These are phyloP conservation scores for Oncopodura yosiiana DNA, from an alignment of 1,140 invertebrate genomes.

Conservation along the genomic window DNA sequence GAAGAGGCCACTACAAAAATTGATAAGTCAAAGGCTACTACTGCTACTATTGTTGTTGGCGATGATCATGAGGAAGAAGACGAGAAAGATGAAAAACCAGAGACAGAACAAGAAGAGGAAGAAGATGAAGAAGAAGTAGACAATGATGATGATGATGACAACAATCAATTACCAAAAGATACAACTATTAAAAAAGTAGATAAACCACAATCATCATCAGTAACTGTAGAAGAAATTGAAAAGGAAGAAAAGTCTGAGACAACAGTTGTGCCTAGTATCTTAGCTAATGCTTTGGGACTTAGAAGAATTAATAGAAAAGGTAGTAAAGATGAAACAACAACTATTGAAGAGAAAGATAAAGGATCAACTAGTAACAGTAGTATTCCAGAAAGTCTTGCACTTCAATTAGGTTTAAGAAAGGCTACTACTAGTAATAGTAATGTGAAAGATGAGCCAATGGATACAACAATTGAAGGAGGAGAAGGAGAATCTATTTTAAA, in stretches of 20 bases:
- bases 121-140: constrained; percentile 33
- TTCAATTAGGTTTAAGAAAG: constrained; percentile 1
- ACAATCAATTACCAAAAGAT: constrained; percentile 36
- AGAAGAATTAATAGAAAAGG: constrained; percentile 9
- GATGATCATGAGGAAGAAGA: constrained; percentile 18
- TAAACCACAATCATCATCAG: constrained; percentile 4
- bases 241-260: constrained; percentile 6
- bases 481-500: not conserved
- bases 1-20: not conserved
- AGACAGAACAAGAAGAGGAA: constrained; percentile 12
- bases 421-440: not conserved
- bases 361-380: not conserved
- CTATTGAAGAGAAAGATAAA: not conserved
- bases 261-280: constrained; percentile 8
- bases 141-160: constrained; percentile 16
- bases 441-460: not conserved
- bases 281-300: constrained; percentile 23
- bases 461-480: not conserved
- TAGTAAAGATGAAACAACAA: constrained; percentile 5
- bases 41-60: not conserved
- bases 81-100: constrained; percentile 18
- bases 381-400: not conserved
- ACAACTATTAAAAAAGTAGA: constrained; percentile 4
- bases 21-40: not conserved
- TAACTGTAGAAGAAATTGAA: constrained; percentile 25